These are phyloP conservation scores for Botia almorhae DNA, from an alignment of 2,797 vertebrate species.

Conservation along the genomic window DNA sequence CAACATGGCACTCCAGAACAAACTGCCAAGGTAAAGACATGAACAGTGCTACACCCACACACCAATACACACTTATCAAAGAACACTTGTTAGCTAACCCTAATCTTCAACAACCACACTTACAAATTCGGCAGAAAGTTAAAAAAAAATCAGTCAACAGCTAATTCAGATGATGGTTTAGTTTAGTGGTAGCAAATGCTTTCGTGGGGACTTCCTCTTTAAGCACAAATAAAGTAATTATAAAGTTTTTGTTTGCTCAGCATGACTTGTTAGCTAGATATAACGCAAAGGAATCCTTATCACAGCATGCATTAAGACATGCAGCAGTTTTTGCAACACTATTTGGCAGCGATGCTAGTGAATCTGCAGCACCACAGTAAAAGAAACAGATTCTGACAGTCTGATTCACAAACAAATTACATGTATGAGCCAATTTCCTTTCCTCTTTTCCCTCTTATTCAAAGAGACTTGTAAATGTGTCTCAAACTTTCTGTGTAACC, in stretches of 20 bases:
- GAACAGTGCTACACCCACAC: constrained; percentile 30
- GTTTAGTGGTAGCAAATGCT: not conserved
- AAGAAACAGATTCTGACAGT: too few species aligned
- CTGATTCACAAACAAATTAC: too few species aligned
- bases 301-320: constrained; percentile 20
- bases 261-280: constrained; percentile 21
- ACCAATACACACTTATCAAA: constrained; percentile 46
- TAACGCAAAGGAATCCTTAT: constrained; percentile 1
- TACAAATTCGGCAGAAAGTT: constrained; percentile 11
- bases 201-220: constrained; percentile 14
- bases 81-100: constrained; percentile 23
- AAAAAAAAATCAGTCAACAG: constrained; percentile 14
- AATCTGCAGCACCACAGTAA: too few species aligned
- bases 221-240: not conserved
- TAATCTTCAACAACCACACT: constrained; percentile 11
- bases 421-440: too few species aligned
- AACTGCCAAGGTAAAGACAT: constrained; percentile 49
- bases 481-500: too few species aligned
- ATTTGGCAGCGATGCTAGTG: not conserved
- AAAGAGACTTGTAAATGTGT: too few species aligned
- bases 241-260: not conserved
- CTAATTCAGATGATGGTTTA: constrained; percentile 22
- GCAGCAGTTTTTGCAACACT: not conserved
- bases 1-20: constrained; percentile 55
- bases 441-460: too few species aligned